phyloP scores from a whole-genome alignment of 2,888 invertebrate genomes.

The Plagiodera versicolora region DNA sequence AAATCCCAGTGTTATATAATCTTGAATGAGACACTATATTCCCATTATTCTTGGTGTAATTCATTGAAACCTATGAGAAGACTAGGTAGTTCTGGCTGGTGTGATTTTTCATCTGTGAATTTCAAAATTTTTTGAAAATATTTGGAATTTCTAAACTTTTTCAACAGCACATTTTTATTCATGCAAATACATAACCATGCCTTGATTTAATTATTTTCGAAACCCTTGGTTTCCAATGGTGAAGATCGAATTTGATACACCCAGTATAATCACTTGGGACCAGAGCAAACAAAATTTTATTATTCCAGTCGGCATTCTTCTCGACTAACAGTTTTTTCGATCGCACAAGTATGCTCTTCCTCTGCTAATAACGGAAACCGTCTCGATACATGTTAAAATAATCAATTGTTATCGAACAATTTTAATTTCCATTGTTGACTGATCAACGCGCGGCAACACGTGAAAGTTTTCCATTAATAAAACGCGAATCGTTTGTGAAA shows the following conservation, averaged over 20 bases:
- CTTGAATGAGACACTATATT: too few relatives aligned
- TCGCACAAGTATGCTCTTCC: constrained; percentile 20
- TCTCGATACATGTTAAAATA: constrained; percentile 8
- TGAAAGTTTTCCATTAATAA: neutral
- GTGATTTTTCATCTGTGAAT: too few relatives aligned
- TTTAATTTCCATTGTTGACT: neutral
- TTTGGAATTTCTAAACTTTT: too few relatives aligned
- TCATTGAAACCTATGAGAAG: too few relatives aligned
- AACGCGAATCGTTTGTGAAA: neutral
- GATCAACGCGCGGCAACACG: neutral
- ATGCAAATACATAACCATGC: too few relatives aligned
- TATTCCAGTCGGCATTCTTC: constrained; percentile 37
- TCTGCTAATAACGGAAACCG: constrained; percentile 11
- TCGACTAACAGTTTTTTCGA: constrained; percentile 36
- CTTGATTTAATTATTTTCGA: too few relatives aligned
- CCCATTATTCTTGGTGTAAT: too few relatives aligned
- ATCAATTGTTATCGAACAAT: neutral
- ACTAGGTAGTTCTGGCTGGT: too few relatives aligned
- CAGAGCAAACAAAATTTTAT: constrained; percentile 23
- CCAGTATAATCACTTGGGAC: neutral
- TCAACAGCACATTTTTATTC: too few relatives aligned
- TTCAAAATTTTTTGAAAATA: too few relatives aligned
- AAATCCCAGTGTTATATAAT: too few relatives aligned
- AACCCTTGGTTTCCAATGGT: too few relatives aligned
- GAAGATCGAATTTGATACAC: neutral